Percentiles rank a stretch among this genome's conserved stretches.
phyloP scores from a whole-genome alignment of 2,113 vertebrate species.

The Gobius niger region DNA sequence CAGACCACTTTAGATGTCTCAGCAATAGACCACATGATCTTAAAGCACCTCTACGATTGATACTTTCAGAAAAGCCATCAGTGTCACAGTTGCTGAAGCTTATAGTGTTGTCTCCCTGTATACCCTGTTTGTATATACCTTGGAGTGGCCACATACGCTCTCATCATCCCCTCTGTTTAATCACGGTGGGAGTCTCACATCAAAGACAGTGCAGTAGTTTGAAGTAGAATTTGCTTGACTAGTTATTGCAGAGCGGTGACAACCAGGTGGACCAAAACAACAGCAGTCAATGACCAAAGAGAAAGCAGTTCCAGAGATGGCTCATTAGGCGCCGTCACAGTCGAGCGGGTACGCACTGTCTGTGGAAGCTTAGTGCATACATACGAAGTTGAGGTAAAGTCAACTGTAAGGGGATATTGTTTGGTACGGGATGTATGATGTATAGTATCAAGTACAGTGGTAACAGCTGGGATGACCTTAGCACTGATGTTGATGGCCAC shows the following conservation, averaged over 20 bases:
- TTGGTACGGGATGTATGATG: background rate
- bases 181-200: conserved; percentile 42
- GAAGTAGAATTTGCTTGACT: conserved; percentile 49
- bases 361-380: conserved; percentile 13
- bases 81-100: conserved; percentile 23
- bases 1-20: conserved; percentile 13
- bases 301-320: conserved; percentile 41
- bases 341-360: conserved; percentile 14
- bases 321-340: conserved; percentile 44
- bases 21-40: conserved; percentile 28
- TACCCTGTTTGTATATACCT: conserved; percentile 7
- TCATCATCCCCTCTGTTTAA: conserved; percentile 48
- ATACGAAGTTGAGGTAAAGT: conserved; percentile 6
- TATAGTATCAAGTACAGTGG: background rate
- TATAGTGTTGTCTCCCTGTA: background rate
- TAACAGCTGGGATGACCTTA: background rate
- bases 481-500: no score
- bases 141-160: conserved; percentile 15
- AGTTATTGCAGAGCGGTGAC: conserved; percentile 42
- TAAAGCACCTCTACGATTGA: conserved; percentile 22
- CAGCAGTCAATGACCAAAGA: conserved; percentile 45
- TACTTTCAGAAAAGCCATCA: conserved; percentile 26
- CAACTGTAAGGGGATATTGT: background rate
- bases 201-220: conserved; percentile 48
- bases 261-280: conserved; percentile 43